phyloP scores from a whole-genome alignment of 2,888 invertebrate species.

The Seira musarum region DNA sequence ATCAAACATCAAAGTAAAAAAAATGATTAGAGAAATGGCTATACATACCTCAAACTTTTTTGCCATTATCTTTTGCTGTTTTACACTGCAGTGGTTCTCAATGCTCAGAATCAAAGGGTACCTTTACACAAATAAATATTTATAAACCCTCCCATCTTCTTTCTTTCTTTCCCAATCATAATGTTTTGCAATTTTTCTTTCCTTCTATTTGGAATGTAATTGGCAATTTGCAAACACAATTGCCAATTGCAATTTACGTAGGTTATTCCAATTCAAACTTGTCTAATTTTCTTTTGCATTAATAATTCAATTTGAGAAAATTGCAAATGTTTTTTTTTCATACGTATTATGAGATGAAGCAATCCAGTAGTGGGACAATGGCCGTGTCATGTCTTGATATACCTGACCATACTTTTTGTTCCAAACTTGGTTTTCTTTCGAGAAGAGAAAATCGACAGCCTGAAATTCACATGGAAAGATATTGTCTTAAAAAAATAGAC shows the following conservation, averaged over 20 bases:
- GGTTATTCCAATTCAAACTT: background rate
- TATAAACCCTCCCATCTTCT: too few species aligned
- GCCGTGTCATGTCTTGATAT: conserved; percentile 59
- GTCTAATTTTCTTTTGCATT: too few species aligned
- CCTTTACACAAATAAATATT: conserved; percentile 71
- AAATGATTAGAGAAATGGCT: background rate
- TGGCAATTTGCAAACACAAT: background rate
- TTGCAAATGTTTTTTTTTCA: background rate
- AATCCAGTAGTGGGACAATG: conserved; percentile 72
- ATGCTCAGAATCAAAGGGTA: conserved; percentile 92
- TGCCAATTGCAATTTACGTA: background rate
- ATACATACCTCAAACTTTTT: conserved; percentile 76
- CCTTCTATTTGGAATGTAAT: too few species aligned
- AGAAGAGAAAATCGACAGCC: conserved; percentile 61
- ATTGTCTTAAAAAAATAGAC: too few species aligned
- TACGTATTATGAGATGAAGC: conserved; percentile 97
- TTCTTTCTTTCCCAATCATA: too few species aligned
- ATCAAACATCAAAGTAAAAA: conserved; percentile 11
- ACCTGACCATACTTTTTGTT: conserved; percentile 38
- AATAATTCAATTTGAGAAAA: conserved; percentile 37
- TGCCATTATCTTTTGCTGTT: conserved; percentile 93
- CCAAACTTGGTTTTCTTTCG: conserved; percentile 61
- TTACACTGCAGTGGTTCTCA: conserved; percentile 92
- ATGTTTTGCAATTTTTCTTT: too few species aligned
- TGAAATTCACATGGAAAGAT: conserved; percentile 9